Conservation (phyloP, 2,797 vertebrate species). For the Poeciliopsis paucimaculata region DNA sequence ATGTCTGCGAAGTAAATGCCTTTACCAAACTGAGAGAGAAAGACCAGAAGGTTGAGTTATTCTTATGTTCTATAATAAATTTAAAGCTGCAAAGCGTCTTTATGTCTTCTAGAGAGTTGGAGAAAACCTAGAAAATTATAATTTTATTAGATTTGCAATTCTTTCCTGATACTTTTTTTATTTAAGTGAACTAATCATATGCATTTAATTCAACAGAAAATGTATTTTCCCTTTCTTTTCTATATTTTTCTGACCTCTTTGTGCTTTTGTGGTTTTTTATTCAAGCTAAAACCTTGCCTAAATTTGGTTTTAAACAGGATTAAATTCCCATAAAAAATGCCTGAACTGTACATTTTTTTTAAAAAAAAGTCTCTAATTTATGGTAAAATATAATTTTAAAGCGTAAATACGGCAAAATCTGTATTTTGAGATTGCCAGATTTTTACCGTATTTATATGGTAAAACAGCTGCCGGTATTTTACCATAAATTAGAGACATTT, state of each 20-base stretch:
- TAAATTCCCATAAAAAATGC: too few species aligned
- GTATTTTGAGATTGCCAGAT: too few species aligned
- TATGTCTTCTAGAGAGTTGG: not conserved
- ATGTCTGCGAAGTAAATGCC: slow-evolving; percentile 95
- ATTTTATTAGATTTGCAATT: not conserved
- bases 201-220: not conserved
- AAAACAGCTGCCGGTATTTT: too few species aligned
- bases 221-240: not conserved
- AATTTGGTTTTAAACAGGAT: too few species aligned
- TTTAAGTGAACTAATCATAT: not conserved
- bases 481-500: too few species aligned
- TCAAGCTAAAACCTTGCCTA: too few species aligned
- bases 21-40: slow-evolving; percentile 87
- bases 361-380: too few species aligned
- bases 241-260: not conserved
- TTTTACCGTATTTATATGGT: too few species aligned
- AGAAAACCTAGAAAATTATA: not conserved
- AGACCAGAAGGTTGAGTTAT: not conserved
- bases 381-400: too few species aligned
- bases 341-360: too few species aligned
- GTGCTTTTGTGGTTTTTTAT: too few species aligned
- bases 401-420: too few species aligned
- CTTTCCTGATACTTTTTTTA: not conserved
- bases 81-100: not conserved
- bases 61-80: not conserved